phyloP scores from a whole-genome alignment of 2,797 vertebrate species.

The Sylvilagus floridanus region DNA sequence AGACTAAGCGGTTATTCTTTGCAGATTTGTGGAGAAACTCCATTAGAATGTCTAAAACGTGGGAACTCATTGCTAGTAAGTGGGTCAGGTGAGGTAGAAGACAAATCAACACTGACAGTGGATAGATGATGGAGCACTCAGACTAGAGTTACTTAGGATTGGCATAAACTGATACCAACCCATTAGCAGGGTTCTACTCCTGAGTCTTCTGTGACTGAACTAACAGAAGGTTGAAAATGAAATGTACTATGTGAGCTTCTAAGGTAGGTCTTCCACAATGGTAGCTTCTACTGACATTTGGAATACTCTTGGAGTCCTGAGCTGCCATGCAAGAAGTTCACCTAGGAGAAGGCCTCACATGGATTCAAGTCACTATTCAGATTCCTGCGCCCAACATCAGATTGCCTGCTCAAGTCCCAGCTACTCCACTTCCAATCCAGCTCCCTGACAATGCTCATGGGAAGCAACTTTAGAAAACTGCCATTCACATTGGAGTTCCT shows the following conservation, averaged over 20 bases:
- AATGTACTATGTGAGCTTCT: not conserved
- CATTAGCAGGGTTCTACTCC: not conserved
- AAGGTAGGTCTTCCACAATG: not conserved
- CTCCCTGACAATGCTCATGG: too few relatives aligned
- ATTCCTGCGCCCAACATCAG: too few relatives aligned
- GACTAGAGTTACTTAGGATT: not conserved
- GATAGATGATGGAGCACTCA: not conserved
- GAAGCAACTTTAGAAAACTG: too few relatives aligned
- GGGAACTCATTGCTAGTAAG: not conserved
- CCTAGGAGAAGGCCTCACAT: too few relatives aligned
- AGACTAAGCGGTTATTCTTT: not conserved
- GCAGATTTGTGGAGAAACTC: not conserved
- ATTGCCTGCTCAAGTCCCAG: too few relatives aligned
- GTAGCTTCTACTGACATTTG: not conserved
- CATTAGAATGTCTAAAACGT: not conserved
- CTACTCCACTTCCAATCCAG: too few relatives aligned
- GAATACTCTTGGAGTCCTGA: not conserved
- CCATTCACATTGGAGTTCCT: too few relatives aligned
- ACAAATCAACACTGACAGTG: not conserved
- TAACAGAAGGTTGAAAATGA: not conserved
- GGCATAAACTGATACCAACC: not conserved
- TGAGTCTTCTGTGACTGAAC: not conserved
- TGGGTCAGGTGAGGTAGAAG: not conserved
- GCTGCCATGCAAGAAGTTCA: not conserved
- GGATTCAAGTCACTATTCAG: too few relatives aligned